Evolutionary conservation across 2,888 invertebrate genomes (phyloP).

Genomic region (Anoplius nigerrimus): DNA sequence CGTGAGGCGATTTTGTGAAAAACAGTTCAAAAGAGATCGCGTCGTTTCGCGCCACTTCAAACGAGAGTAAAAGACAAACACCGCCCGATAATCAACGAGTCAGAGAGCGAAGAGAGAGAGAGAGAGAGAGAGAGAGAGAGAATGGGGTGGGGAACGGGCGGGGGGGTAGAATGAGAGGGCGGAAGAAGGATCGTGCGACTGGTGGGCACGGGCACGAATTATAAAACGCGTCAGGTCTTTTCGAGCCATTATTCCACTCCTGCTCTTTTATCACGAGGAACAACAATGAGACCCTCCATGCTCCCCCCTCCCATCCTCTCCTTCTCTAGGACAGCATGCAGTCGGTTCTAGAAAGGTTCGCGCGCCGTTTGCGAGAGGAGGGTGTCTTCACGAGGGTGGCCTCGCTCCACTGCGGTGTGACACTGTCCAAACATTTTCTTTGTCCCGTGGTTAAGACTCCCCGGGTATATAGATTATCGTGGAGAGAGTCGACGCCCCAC

Average conservation of each 20-base stretch:
- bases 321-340: conserved; percentile 1
- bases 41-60: conserved; percentile 27
- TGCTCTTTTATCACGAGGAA: conserved; percentile 59
- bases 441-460: conserved; percentile 73
- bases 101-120: no score
- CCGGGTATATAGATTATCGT: conserved; percentile 68
- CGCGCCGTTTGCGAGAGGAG: conserved; percentile 22
- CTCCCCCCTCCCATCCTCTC: conserved; percentile 11
- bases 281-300: conserved; percentile 49
- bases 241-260: conserved; percentile 50
- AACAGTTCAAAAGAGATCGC: conserved; percentile 41
- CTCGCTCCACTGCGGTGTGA: conserved; percentile 63
- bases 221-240: conserved; percentile 40
- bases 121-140: neutral
- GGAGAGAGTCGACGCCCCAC: conserved; percentile 50
- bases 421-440: conserved; percentile 75
- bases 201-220: conserved; percentile 32
- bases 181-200: neutral
- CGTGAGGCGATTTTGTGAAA: conserved; percentile 20
- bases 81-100: neutral
- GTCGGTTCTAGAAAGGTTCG: conserved; percentile 37
- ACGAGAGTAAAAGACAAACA: neutral
- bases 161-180: no score
- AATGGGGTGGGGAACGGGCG: neutral
- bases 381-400: conserved; percentile 61